phyloP scores from a whole-genome alignment of 2,888 invertebrate genomes.

The Ophioninae sp. region DNA sequence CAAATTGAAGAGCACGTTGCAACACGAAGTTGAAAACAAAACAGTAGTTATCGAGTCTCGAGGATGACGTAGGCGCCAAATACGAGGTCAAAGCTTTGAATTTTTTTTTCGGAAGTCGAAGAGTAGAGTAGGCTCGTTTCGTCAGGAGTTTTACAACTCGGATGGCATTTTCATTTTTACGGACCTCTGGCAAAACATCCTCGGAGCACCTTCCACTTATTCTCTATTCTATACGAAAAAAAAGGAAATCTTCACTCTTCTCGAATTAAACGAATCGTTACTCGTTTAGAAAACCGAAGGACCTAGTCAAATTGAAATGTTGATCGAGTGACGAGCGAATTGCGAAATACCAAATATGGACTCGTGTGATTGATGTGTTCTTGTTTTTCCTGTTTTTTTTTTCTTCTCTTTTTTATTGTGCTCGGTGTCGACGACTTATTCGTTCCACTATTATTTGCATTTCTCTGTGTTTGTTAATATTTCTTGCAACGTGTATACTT shows the following conservation, averaged over 20 bases:
- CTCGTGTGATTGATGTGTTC: constrained; percentile 27
- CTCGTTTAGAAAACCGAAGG: constrained; percentile 64
- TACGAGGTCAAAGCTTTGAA: constrained; percentile 13
- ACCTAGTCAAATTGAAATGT: constrained; percentile 57
- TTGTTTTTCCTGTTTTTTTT: background rate
- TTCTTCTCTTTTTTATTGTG: constrained; percentile 8
- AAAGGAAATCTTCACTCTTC: constrained; percentile 54
- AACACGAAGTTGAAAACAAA: background rate
- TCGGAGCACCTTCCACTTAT: constrained; percentile 17
- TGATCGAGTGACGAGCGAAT: constrained; percentile 41
- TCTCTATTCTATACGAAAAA: constrained; percentile 33
- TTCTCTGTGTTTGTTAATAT: constrained; percentile 49
- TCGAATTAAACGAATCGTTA: constrained; percentile 71
- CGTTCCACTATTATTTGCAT: constrained; percentile 46
- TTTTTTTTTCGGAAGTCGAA: background rate
- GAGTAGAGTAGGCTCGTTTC: background rate
- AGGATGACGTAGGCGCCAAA: constrained; percentile 42
- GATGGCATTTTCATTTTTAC: background rate
- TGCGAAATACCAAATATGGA: constrained; percentile 37
- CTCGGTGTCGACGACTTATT: constrained; percentile 31
- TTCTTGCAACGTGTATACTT: constrained; percentile 51
- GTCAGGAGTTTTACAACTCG: background rate
- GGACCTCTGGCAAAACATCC: constrained; percentile 22
- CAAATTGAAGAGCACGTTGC: background rate
- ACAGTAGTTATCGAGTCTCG: constrained; percentile 29